Conservation (phyloP, 2,888 invertebrate genomes). For the Polyploca ridens region DNA sequence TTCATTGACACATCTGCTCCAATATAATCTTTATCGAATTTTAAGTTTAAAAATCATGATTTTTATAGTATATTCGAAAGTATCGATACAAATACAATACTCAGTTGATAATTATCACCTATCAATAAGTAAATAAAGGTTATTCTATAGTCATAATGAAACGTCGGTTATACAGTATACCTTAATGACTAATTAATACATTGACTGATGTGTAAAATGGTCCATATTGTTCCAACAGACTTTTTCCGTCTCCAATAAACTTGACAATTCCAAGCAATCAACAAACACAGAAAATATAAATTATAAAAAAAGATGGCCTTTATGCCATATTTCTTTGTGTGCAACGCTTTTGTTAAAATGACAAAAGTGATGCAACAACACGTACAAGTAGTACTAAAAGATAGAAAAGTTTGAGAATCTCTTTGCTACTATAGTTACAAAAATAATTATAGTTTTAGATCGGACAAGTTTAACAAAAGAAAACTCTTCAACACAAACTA, state of each 20-base stretch:
- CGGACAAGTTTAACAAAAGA: too few relatives aligned
- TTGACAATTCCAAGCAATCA: neutral
- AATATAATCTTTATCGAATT: too few relatives aligned
- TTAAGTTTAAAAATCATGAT: neutral
- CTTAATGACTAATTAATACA: constrained; percentile 38
- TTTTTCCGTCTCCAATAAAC: neutral
- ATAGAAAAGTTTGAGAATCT: too few relatives aligned
- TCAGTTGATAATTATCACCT: constrained; percentile 16
- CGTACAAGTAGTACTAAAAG: too few relatives aligned
- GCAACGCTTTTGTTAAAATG: too few relatives aligned
- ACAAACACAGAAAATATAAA: neutral
- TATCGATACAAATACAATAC: neutral
- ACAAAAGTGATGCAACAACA: too few relatives aligned
- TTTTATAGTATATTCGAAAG: neutral
- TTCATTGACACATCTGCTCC: too few relatives aligned
- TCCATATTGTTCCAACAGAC: constrained; percentile 21
- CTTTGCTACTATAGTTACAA: too few relatives aligned
- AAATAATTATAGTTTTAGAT: too few relatives aligned
- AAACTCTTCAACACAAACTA: neutral
- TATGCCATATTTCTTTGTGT: too few relatives aligned
- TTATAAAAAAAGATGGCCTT: neutral
- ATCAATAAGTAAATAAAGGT: constrained; percentile 15
- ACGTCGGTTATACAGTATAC: constrained; percentile 26
- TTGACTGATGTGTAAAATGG: constrained; percentile 40
- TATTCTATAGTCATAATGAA: constrained; percentile 1